Evolutionary conservation across 2,113 vertebrate genomes (phyloP).

Genomic region (Lipophrys pholis): DNA sequence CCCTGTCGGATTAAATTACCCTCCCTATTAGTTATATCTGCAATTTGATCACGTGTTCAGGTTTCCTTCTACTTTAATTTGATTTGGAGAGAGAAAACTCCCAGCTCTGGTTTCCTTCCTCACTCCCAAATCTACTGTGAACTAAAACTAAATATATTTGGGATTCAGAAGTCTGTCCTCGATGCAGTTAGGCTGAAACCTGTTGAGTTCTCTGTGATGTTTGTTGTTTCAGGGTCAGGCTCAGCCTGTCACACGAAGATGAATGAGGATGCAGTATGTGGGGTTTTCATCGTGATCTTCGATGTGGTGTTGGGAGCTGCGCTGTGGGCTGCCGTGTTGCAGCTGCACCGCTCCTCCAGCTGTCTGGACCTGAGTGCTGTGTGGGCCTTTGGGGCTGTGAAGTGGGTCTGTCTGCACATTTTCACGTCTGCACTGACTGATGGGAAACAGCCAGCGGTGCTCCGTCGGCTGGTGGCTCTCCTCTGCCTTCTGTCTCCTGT

Average conservation of each 20-base stretch:
- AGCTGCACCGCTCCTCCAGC: background rate
- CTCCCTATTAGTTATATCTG: no score
- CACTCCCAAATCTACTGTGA: no score
- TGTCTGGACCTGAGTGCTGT: constrained; percentile 40
- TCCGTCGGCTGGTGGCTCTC: constrained; percentile 50
- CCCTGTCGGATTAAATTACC: no score
- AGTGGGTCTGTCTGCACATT: constrained; percentile 57
- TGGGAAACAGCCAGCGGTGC: constrained; percentile 6
- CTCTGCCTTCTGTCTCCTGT: constrained; percentile 73
- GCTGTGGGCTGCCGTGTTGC: constrained; percentile 32
- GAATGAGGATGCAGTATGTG: background rate
- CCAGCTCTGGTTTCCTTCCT: no score
- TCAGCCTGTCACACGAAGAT: constrained; percentile 18
- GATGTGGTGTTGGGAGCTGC: constrained; percentile 58
- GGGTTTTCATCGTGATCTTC: constrained; percentile 40
- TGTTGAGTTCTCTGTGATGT: no score
- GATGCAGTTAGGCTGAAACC: no score
- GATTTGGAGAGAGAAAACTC: no score
- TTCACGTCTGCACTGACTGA: constrained; percentile 17
- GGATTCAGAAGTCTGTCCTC: no score
- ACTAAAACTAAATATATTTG: no score
- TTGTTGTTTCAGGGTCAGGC: constrained; percentile 18
- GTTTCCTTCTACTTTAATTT: no score
- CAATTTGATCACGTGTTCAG: no score
- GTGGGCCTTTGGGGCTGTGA: constrained; percentile 67